Evolutionary conservation across 2,113 vertebrate species (phyloP).

Genomic region (Zosterops borbonicus): DNA sequence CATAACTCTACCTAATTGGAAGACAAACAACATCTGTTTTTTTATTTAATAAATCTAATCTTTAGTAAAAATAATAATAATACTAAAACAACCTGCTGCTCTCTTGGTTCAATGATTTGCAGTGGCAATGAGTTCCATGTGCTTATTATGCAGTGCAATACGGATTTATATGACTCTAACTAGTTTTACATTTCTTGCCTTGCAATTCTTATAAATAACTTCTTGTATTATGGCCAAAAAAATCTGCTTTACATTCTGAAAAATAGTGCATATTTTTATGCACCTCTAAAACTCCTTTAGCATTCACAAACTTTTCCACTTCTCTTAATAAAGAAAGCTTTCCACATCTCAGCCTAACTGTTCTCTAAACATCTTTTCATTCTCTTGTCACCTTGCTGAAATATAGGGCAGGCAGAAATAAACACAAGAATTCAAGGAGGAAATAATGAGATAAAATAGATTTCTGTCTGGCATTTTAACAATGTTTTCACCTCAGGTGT

Average conservation of each 20-base stretch:
- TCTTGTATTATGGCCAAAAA: background rate
- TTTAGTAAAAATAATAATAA: background rate
- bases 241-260: background rate
- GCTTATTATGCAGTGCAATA: background rate
- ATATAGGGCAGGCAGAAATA: slow-evolving; percentile 1
- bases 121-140: background rate
- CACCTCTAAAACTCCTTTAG: background rate
- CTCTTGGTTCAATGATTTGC: background rate
- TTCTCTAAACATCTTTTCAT: background rate
- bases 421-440: background rate
- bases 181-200: background rate
- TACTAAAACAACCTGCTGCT: background rate
- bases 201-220: background rate
- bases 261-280: background rate
- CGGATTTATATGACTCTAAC: background rate
- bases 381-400: background rate
- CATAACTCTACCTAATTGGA: background rate
- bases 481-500: background rate
- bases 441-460: background rate
- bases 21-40: background rate
- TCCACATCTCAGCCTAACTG: background rate
- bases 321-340: background rate
- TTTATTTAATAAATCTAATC: background rate
- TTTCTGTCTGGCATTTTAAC: background rate
- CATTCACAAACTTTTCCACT: background rate